These are phyloP conservation scores for Drosophila recens DNA, from an alignment of 2,888 invertebrate species.

Conservation along the genomic window DNA sequence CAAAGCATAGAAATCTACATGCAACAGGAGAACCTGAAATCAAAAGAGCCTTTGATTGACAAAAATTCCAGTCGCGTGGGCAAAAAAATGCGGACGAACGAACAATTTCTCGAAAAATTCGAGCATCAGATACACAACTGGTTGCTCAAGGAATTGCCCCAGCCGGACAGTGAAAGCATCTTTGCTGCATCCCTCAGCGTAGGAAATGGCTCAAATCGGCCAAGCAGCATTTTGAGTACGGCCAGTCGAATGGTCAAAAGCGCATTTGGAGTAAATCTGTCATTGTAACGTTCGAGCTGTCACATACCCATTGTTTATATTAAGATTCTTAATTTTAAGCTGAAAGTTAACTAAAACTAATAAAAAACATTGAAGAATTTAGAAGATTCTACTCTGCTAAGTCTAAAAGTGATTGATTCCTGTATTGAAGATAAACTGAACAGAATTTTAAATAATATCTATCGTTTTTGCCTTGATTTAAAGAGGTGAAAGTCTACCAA, in stretches of 20 bases:
- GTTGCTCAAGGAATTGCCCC: constrained; percentile 60
- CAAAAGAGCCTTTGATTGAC: constrained; percentile 47
- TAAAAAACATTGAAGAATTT: background rate
- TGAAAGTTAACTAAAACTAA: constrained; percentile 59
- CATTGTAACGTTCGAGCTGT: constrained; percentile 25
- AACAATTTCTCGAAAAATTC: constrained; percentile 75
- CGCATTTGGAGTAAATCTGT: constrained; percentile 40
- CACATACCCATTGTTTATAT: constrained; percentile 27
- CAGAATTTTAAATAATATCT: no score
- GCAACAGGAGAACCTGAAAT: constrained; percentile 23
- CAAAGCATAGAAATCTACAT: constrained; percentile 61
- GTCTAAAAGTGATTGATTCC: no score
- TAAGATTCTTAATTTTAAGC: constrained; percentile 38
- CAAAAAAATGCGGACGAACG: constrained; percentile 64
- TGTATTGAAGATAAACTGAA: no score
- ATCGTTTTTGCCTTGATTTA: no score
- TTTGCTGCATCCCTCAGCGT: constrained; percentile 59
- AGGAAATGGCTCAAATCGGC: constrained; percentile 65
- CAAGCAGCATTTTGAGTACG: constrained; percentile 47
- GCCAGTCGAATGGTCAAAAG: constrained; percentile 59
- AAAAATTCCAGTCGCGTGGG: constrained; percentile 70
- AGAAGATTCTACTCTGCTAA: background rate
- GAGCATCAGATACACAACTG: constrained; percentile 75
- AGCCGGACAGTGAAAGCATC: constrained; percentile 7
- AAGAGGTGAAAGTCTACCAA: no score